A percentile compares a stretch with the other conserved stretches of the same genome.
Conservation (phyloP, 1,140 invertebrate species). For the Caerostris extrusa region DNA sequence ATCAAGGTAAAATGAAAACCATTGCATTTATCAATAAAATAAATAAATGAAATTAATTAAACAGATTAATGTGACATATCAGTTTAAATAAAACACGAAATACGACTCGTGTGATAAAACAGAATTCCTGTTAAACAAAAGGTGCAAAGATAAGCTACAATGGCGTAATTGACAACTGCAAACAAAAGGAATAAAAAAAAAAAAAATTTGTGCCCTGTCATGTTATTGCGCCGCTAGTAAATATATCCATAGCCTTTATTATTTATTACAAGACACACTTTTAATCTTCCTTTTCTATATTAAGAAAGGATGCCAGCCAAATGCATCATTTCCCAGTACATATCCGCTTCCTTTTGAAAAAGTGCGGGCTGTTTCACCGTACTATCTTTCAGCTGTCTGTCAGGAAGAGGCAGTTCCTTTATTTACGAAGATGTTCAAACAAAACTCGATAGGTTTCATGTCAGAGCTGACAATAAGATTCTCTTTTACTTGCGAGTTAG, state of each 20-base stretch:
- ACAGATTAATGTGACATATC: too few relatives aligned
- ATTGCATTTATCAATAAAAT: too few relatives aligned
- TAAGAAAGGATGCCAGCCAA: conserved; percentile 2
- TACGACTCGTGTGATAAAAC: too few relatives aligned
- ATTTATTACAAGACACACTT: background rate
- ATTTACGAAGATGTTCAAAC: background rate
- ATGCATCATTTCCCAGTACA: conserved; percentile 22
- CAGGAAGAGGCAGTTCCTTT: background rate
- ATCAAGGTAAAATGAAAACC: too few relatives aligned
- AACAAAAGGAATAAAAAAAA: too few relatives aligned
- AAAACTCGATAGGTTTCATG: background rate
- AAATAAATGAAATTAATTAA: too few relatives aligned
- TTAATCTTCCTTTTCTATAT: background rate
- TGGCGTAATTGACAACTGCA: too few relatives aligned
- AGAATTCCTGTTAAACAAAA: too few relatives aligned
- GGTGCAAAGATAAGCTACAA: too few relatives aligned
- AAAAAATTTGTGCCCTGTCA: too few relatives aligned
- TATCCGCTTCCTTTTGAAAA: background rate
- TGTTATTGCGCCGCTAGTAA: too few relatives aligned
- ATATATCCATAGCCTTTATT: background rate
- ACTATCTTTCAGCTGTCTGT: background rate
- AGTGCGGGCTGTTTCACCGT: background rate
- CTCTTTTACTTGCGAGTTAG: background rate
- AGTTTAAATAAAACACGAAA: too few relatives aligned
- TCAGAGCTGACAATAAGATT: background rate